Evolutionary conservation across 2,113 vertebrate species (phyloP).

Genomic region (Herpetotheres cachinnans): DNA sequence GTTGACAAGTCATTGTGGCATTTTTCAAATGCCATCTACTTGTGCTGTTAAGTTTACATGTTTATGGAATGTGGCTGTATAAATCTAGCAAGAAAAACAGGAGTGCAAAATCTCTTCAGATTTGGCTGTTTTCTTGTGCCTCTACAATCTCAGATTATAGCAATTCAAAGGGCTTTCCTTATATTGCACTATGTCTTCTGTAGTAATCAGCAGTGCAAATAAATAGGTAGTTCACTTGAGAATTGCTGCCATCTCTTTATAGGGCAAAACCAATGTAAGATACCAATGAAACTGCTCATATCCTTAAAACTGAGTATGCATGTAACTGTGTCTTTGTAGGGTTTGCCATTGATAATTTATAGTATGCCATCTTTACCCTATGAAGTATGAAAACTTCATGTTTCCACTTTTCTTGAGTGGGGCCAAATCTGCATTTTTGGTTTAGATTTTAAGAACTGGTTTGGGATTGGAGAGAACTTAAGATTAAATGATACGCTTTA

Average conservation of each 20-base stretch:
- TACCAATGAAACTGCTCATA: background rate
- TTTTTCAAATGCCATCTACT: background rate
- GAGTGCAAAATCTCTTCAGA: background rate
- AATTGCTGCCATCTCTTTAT: background rate
- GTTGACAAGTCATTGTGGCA: background rate
- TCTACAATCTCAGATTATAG: background rate
- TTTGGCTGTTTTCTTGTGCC: background rate
- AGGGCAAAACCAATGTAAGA: background rate
- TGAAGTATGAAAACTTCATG: background rate
- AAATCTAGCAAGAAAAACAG: background rate
- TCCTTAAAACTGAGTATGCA: background rate
- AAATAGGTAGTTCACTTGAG: background rate
- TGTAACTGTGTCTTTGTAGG: background rate
- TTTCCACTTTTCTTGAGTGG: background rate
- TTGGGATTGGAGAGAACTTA: background rate
- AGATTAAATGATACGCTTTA: background rate
- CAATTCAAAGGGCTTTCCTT: background rate
- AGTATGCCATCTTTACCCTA: background rate
- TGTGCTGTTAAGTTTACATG: background rate
- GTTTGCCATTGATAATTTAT: background rate
- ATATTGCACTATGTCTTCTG: background rate
- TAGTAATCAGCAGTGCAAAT: background rate
- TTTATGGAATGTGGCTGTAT: background rate
- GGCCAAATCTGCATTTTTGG: background rate
- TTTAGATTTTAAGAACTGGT: background rate